Conservation (phyloP, 1,140 invertebrate genomes). For the Drosophila ambigua region DNA sequence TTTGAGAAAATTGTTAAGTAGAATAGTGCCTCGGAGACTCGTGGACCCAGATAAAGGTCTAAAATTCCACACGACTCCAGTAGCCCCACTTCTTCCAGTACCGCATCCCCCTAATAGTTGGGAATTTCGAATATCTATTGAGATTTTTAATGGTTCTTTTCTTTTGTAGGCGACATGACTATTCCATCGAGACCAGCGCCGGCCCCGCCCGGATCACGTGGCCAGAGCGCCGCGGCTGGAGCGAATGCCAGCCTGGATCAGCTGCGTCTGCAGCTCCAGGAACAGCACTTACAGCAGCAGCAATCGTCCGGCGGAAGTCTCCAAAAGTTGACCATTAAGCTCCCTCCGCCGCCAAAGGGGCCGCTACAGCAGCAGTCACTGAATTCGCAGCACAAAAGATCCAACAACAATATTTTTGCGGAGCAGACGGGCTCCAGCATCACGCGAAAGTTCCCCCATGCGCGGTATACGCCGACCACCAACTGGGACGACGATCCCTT, state of each 20-base stretch:
- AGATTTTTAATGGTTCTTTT: slow-evolving; percentile 5
- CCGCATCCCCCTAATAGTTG: not conserved
- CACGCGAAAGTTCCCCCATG: slow-evolving; percentile 77
- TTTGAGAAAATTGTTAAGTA: slow-evolving; percentile 32
- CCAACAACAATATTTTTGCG: slow-evolving; percentile 37
- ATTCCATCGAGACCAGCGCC: slow-evolving; percentile 83
- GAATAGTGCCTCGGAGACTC: slow-evolving; percentile 6
- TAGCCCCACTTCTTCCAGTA: not conserved
- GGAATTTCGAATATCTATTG: not conserved
- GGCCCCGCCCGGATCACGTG: slow-evolving; percentile 73
- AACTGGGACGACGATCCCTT: slow-evolving; percentile 80
- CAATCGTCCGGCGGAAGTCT: slow-evolving; percentile 56
- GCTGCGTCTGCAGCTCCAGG: slow-evolving; percentile 72
- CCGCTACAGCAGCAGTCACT: slow-evolving; percentile 37
- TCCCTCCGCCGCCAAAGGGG: slow-evolving; percentile 76
- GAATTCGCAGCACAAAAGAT: slow-evolving; percentile 26
- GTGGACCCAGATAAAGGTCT: not conserved
- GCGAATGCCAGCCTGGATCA: slow-evolving; percentile 77
- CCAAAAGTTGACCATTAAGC: slow-evolving; percentile 71
- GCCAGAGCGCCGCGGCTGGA: slow-evolving; percentile 70
- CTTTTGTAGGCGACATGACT: slow-evolving; percentile 67
- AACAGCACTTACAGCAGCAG: slow-evolving; percentile 74
- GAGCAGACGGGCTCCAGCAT: slow-evolving; percentile 56
- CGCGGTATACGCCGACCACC: slow-evolving; percentile 77
- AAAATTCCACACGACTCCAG: not conserved